phyloP scores from a whole-genome alignment of 2,888 invertebrate genomes.

The Megastigmus dorsalis region DNA sequence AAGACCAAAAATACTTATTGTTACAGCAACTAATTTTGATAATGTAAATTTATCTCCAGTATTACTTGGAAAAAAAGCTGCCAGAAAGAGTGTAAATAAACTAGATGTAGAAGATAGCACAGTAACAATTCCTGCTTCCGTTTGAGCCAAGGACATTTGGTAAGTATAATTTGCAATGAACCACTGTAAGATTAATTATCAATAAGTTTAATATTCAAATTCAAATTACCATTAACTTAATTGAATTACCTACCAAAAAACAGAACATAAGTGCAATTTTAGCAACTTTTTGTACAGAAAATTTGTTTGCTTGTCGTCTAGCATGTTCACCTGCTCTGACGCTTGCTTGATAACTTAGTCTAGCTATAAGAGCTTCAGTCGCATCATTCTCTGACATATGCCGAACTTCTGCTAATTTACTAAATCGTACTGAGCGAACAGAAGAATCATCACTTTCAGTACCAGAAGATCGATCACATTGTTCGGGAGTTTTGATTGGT shows the following conservation, averaged over 20 bases:
- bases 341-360: conserved; percentile 95
- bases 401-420: conserved; percentile 91
- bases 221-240: background rate
- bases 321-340: conserved; percentile 88
- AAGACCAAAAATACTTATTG: conserved; percentile 85
- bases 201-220: background rate
- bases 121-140: conserved; percentile 90
- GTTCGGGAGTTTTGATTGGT: conserved; percentile 87
- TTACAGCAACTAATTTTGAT: conserved; percentile 88
- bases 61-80: conserved; percentile 90
- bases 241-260: conserved; percentile 81
- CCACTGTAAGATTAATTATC: conserved; percentile 82
- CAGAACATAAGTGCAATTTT: conserved; percentile 91
- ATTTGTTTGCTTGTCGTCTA: conserved; percentile 84
- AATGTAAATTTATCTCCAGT: conserved; percentile 89
- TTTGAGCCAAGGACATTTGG: conserved; percentile 89
- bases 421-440: conserved; percentile 90
- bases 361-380: conserved; percentile 92
- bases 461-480: conserved; percentile 82
- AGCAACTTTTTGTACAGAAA: conserved; percentile 85
- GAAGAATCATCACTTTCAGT: conserved; percentile 90
- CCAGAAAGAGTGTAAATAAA: conserved; percentile 90
- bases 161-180: conserved; percentile 95
- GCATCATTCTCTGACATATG: conserved; percentile 94
- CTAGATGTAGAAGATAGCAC: conserved; percentile 92